Evolutionary conservation across 2,797 vertebrate genomes (phyloP), one percentile per base, ranked within the genome.

Genomic region (Rhinatrema bivittatum): DNA sequence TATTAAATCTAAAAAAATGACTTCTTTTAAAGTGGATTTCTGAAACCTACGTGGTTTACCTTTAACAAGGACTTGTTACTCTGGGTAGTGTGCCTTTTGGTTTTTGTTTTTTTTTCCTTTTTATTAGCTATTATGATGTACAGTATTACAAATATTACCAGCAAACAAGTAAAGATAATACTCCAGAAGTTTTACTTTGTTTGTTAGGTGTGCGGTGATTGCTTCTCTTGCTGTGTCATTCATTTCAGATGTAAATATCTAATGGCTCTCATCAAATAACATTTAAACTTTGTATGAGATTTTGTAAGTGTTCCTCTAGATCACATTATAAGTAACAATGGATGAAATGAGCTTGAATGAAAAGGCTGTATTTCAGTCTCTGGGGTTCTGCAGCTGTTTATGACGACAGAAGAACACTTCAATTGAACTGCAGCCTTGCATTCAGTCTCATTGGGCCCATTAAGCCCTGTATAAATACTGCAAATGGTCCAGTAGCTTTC

Each of bases 251-350:
- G 76, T 67, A 68, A 78, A 72, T 73, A 65, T 55, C 68, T 73
- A 72, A 74, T 66, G 67, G 62, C 46, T 63, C 74, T 81, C 76
- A 79, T 79, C 76, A 79, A 75, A 72, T 70, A 69, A 67, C 76
- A 68, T 72, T 79, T 72, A 44, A 72, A 63, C 73, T 74, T 76
- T 51, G 62, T 64, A 30, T 72, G 76, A 62, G 67, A 66, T 66
- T 53, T 64, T 64, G 63, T 62, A 61, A 76, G 51, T 66, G 68
- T 66, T 70, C 65, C 55, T 64, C 53, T 67, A 34, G 70, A 72
- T 72, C 65, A 37, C 23, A 62, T 66, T 69, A 35, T 58, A 29
- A 65, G 63, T 20, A 67, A 77, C 77, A 81, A 62, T 76, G 65
- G 65, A 3, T 36, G 44, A 74, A 75, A 74, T 63, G 74, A 80